Percentiles rank a stretch among this genome's conserved stretches.
phyloP scores from a whole-genome alignment of 1,140 invertebrate genomes.

The Acyrthosiphon pisum region DNA sequence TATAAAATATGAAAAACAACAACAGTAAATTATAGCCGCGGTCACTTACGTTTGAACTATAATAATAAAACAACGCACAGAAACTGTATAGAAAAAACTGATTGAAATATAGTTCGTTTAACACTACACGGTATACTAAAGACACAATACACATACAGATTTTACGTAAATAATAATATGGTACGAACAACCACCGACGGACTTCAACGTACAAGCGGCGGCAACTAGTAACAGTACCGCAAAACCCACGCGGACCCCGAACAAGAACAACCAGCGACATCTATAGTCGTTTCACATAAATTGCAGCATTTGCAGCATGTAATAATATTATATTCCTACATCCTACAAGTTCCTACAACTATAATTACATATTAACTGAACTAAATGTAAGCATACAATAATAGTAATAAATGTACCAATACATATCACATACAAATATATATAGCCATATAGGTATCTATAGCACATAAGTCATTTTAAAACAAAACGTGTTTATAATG shows the following conservation, averaged over 20 bases:
- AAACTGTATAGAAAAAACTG: background rate
- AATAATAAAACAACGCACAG: constrained; percentile 13
- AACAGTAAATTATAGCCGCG: background rate
- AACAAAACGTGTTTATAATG: background rate
- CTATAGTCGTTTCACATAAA: background rate
- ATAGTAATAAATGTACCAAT: background rate
- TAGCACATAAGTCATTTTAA: background rate
- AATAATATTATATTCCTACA: constrained; percentile 8
- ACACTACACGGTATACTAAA: background rate
- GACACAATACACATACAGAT: background rate
- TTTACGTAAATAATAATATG: constrained; percentile 4
- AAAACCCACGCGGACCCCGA: constrained; percentile 33
- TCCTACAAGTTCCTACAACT: background rate
- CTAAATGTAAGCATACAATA: background rate
- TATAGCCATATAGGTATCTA: background rate
- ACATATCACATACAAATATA: background rate
- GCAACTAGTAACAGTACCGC: constrained; percentile 5
- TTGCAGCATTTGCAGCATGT: background rate
- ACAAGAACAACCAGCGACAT: constrained; percentile 42
- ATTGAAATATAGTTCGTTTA: background rate
- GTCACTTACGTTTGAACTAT: constrained; percentile 27
- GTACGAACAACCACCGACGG: background rate
- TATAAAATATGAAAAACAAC: background rate
- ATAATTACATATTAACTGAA: constrained; percentile 13
- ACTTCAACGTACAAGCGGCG: constrained; percentile 18